Base-by-base conservation (phyloP, 2,113 vertebrate genomes). In the Calyptommatus sinebrachiatus region DNA sequence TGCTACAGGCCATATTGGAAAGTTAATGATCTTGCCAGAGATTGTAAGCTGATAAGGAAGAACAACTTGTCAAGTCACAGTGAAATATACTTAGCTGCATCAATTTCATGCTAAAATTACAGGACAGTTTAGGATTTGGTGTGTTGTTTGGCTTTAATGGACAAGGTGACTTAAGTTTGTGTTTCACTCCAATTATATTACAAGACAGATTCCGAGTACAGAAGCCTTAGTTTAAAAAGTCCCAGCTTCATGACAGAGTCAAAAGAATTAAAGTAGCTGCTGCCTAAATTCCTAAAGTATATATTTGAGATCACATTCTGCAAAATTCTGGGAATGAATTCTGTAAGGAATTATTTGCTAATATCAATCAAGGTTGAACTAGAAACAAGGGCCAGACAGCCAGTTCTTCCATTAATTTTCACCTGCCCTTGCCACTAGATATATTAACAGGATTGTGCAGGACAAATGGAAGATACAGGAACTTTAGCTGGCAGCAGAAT, bases 1-100 rank as follows among this genome's bases (percentile, higher is more conserved):
- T 65, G 67, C 29, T 71, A 24, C 20, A 60, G 31, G n/a, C 57
- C 45, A 76, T 76, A 70, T 22, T 82, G 28, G 53, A 53, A 82
- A 50, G 29, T 2, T 71, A 60, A 71, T 77, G 45, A 14, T 24
- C 46, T 53, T 77, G 57, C 26, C 53, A 22, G 18, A 77, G 76
- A 71, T 57, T 71, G 35, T 61, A 68, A 35, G 45, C 14, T 5
- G n/a, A 48, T 29, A 45, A 26, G 31, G 46, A 48, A 69, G 57
- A 50, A 0, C 24, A n/a, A 20, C 57, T 28, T 63, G 62, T 63
- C 53, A 29, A 57, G 31, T 18, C 35, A 62, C 62, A 14, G 28
- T 76, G 67, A 63, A 76, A 76, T 35, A 14, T 71, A 71, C 31
- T n/a, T 65, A 31, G 46, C 9, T 5, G 50, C 50, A 76, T 62